Conservation (phyloP, 2,797 vertebrate genomes). For the Protonibea diacanthus region DNA sequence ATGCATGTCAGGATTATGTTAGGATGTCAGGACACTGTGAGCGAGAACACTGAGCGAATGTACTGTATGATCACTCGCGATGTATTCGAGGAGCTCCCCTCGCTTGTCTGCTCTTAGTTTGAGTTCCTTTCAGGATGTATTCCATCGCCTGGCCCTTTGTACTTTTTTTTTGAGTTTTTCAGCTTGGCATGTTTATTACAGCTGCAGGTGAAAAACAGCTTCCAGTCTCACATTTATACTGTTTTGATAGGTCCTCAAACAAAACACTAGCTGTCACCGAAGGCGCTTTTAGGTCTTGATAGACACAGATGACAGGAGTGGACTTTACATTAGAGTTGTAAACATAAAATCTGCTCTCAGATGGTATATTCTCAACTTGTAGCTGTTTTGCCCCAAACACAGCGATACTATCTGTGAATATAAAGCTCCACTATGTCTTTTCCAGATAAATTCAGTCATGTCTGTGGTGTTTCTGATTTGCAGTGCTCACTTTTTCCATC, state of each 20-base stretch:
- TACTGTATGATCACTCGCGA: constrained; percentile 38
- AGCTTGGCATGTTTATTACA: constrained; percentile 32
- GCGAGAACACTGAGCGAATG: not conserved
- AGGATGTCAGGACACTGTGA: constrained; percentile 3
- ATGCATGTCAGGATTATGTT: constrained; percentile 35
- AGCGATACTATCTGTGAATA: constrained; percentile 29
- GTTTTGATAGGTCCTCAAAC: constrained; percentile 15
- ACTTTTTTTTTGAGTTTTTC: not conserved
- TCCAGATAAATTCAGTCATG: constrained; percentile 39
- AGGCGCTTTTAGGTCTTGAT: constrained; percentile 40
- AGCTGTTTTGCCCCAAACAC: constrained; percentile 29
- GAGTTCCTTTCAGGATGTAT: constrained; percentile 32
- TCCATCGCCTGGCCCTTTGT: constrained; percentile 19
- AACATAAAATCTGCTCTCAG: constrained; percentile 18
- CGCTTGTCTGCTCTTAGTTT: constrained; percentile 23
- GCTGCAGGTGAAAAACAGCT: constrained; percentile 21
- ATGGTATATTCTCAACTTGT: constrained; percentile 9
- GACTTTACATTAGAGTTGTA: constrained; percentile 39
- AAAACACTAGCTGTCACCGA: constrained; percentile 43
- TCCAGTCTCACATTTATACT: not conserved
- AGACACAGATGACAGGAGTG: constrained; percentile 37
- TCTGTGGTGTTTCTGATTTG: constrained; percentile 15
- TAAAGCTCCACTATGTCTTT: constrained; percentile 29
- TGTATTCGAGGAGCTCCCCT: constrained; percentile 8
- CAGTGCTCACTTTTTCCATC: constrained; percentile 42